Conservation (phyloP, 1,140 invertebrate species). For the Branchinecta lindahli region DNA sequence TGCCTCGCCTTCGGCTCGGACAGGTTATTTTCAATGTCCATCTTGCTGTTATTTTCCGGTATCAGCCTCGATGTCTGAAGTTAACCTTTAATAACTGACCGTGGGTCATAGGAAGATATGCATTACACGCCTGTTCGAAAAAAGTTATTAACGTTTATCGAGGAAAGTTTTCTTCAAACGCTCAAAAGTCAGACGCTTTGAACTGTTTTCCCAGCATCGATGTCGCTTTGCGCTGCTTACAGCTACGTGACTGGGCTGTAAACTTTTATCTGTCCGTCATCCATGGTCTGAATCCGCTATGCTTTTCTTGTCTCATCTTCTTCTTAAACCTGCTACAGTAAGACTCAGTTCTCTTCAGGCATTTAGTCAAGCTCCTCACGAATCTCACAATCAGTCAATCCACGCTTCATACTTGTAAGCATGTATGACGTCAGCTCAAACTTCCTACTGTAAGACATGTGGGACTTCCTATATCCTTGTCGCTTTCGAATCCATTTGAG, state of each 20-base stretch:
- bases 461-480: background rate
- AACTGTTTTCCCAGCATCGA: background rate
- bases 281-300: background rate
- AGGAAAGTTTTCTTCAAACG: too few species aligned
- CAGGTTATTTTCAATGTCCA: too few species aligned
- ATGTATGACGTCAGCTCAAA: too few species aligned
- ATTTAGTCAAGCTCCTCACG: background rate
- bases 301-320: background rate
- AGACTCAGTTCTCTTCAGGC: background rate
- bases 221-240: background rate
- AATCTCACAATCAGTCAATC: constrained; percentile 3
- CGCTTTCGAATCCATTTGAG: constrained; percentile 8
- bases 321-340: constrained; percentile 5
- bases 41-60: too few species aligned
- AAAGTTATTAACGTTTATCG: too few species aligned
- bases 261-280: background rate
- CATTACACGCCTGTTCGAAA: too few species aligned
- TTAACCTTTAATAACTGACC: too few species aligned
- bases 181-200: constrained; percentile 5
- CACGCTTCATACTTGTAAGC: too few species aligned
- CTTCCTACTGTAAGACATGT: constrained; percentile 4
- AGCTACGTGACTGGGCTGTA: background rate
- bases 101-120: too few species aligned
- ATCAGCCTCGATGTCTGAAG: too few species aligned
- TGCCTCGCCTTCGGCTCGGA: too few species aligned